Conservation (phyloP, 2,888 invertebrate genomes). For the Agrilus mali region DNA sequence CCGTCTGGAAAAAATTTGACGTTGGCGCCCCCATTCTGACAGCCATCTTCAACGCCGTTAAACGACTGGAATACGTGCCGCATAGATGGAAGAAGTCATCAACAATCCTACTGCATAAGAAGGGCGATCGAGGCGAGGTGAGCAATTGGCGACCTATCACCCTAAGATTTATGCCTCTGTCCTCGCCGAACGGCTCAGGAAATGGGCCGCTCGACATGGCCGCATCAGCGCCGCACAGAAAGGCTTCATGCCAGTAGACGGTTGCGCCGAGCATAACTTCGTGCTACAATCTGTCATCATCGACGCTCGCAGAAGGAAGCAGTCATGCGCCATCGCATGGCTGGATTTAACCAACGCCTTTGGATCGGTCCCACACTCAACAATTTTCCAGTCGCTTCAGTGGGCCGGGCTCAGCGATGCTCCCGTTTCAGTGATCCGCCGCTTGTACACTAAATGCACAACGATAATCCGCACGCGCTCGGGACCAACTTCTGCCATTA, state of each 20-base stretch:
- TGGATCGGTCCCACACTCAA: constrained; percentile 21
- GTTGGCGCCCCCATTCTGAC: not conserved
- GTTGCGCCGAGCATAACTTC: constrained; percentile 23
- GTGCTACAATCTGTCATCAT: constrained; percentile 17
- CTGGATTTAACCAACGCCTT: constrained; percentile 27
- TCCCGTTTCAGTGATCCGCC: not conserved
- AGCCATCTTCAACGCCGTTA: not conserved
- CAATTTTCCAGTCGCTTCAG: not conserved
- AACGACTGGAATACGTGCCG: not conserved
- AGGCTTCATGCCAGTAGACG: constrained; percentile 23
- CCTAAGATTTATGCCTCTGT: not conserved
- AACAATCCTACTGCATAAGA: not conserved
- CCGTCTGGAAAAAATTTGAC: not conserved
- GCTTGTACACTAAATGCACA: not conserved
- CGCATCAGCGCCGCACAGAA: constrained; percentile 17
- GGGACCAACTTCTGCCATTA: not conserved
- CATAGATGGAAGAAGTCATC: not conserved
- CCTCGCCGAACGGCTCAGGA: not conserved
- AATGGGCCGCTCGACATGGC: not conserved
- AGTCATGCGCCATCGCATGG: constrained; percentile 23
- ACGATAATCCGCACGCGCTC: not conserved
- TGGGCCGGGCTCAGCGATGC: too few relatives aligned
- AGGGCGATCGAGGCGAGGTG: not conserved
- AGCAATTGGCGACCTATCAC: not conserved
- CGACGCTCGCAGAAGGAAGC: constrained; percentile 15